Conservation (phyloP, 2,797 vertebrate genomes). For the Podarcis siculus region DNA sequence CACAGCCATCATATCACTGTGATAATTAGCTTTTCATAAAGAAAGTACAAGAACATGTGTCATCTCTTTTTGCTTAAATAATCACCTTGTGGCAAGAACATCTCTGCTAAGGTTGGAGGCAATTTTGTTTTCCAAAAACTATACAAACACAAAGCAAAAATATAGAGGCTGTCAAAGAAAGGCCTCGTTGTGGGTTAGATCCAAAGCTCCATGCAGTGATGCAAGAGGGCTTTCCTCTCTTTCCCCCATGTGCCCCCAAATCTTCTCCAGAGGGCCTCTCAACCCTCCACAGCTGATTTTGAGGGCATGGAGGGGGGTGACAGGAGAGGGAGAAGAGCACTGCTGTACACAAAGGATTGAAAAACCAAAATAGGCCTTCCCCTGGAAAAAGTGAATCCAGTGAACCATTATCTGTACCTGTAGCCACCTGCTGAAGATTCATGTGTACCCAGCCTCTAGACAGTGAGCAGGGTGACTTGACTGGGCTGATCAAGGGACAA, state of each 20-base stretch:
- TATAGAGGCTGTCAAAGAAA: neutral
- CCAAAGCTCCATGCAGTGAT: too few species aligned
- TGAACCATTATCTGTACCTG: neutral
- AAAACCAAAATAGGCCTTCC: neutral
- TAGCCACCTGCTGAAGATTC: neutral
- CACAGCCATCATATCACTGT: neutral
- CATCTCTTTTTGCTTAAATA: neutral
- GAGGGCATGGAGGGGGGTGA: too few species aligned
- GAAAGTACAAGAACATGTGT: neutral
- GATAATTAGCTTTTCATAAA: conserved; percentile 3
- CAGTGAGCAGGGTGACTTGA: neutral
- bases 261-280: too few species aligned
- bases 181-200: neutral
- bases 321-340: too few species aligned
- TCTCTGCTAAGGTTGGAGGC: neutral
- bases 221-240: too few species aligned
- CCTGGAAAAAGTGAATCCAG: neutral
- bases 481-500: neutral
- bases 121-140: neutral
- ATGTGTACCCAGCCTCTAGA: neutral
- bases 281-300: too few species aligned
- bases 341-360: too few species aligned
- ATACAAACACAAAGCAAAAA: neutral
- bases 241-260: too few species aligned
- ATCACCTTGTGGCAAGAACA: neutral